phyloP scores from a whole-genome alignment of 1,140 invertebrate species.

The Nephotettix cincticeps region DNA sequence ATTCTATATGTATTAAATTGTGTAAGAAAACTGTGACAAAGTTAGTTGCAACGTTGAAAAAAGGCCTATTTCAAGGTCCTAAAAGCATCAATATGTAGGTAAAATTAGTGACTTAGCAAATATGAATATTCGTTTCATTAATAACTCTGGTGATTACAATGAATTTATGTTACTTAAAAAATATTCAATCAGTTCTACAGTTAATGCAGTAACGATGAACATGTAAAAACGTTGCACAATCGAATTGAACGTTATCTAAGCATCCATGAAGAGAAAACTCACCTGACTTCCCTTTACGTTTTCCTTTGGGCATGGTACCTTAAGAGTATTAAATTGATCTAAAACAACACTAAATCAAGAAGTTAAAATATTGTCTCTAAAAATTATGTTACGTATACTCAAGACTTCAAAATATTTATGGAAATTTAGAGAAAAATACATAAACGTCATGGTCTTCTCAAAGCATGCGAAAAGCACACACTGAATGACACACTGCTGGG shows the following conservation, averaged over 20 bases:
- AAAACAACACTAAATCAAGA: slow-evolving; percentile 40
- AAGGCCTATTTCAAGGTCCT: not conserved
- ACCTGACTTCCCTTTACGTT: slow-evolving; percentile 39
- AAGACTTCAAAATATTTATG: slow-evolving; percentile 36
- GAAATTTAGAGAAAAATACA: slow-evolving; percentile 35
- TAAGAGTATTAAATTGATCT: slow-evolving; percentile 21
- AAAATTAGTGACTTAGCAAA: not conserved
- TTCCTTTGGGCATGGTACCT: slow-evolving; percentile 39
- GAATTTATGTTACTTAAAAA: not conserved
- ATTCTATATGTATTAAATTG: no score
- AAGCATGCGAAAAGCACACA: slow-evolving; percentile 24
- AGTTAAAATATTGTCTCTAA: slow-evolving; percentile 37
- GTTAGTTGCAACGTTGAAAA: not conserved
- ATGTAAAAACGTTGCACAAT: slow-evolving; percentile 9
- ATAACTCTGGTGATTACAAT: not conserved
- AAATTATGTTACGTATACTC: slow-evolving; percentile 38
- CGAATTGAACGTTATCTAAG: not conserved
- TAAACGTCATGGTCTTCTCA: slow-evolving; percentile 35
- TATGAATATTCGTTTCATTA: not conserved
- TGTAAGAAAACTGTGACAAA: no score
- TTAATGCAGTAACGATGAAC: not conserved
- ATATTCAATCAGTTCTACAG: not conserved
- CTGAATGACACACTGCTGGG: not conserved
- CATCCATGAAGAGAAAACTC: slow-evolving; percentile 5
- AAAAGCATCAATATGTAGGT: not conserved